A percentile compares a stretch with the other conserved stretches of the same genome.
These are phyloP conservation scores for Nomia melanderi DNA, from an alignment of 1,140 invertebrate species.

Conservation along the genomic window DNA sequence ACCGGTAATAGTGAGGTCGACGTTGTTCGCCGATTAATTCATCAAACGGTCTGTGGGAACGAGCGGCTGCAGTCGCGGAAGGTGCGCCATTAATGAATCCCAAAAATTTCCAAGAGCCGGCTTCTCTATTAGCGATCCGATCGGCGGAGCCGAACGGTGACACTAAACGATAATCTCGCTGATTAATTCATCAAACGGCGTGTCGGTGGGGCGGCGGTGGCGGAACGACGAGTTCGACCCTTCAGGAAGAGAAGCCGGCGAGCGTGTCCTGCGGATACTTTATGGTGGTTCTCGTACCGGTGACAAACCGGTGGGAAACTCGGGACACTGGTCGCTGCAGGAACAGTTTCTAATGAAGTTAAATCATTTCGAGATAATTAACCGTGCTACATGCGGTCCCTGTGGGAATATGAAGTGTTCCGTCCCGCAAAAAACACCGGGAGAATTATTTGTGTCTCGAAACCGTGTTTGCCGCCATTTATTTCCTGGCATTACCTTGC, in stretches of 20 bases:
- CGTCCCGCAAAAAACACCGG: background rate
- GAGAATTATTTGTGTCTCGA: background rate
- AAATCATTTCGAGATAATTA: slow-evolving; percentile 4
- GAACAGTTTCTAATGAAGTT: background rate
- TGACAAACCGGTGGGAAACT: slow-evolving; percentile 22
- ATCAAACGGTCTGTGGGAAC: background rate
- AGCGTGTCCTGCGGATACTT: slow-evolving; percentile 9
- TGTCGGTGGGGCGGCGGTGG: background rate
- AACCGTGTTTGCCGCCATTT: too few species aligned
- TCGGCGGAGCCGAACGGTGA: background rate
- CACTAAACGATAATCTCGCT: slow-evolving; percentile 6
- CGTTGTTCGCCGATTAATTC: background rate
- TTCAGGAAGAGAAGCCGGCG: slow-evolving; percentile 10
- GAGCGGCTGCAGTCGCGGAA: background rate
- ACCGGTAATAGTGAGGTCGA: background rate
- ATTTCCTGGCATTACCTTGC: too few species aligned
- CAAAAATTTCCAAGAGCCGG: background rate
- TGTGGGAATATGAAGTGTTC: background rate
- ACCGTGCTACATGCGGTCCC: background rate
- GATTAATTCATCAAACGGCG: slow-evolving; percentile 21
- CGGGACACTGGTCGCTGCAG: slow-evolving; percentile 1
- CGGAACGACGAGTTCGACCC: slow-evolving; percentile 5
- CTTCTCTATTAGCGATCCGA: background rate
- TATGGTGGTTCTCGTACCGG: slow-evolving; percentile 3
- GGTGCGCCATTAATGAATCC: background rate